These are phyloP conservation scores for Paedocypris micromegethes DNA, from an alignment of 2,797 vertebrate genomes.

Conservation along the genomic window DNA sequence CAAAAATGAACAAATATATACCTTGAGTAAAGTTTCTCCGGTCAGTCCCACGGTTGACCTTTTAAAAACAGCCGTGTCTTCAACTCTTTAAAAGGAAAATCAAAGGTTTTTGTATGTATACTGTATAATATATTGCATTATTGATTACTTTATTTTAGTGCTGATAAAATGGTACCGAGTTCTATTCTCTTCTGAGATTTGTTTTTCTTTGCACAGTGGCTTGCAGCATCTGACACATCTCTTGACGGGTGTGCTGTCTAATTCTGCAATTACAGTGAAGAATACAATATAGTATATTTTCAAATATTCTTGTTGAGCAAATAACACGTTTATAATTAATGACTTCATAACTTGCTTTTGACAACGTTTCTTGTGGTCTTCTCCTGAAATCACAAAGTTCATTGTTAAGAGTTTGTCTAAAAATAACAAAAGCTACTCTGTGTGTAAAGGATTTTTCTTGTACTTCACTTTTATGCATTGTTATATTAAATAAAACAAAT, in stretches of 20 bases:
- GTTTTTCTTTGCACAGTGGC: slow-evolving; percentile 56
- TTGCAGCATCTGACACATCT: slow-evolving; percentile 55
- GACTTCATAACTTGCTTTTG: slow-evolving; percentile 45
- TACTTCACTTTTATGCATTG: too few relatives aligned
- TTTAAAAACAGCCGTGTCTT: slow-evolving; percentile 45
- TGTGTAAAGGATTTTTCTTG: too few relatives aligned
- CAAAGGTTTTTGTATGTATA: too few relatives aligned
- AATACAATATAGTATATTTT: neutral
- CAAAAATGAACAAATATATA: slow-evolving; percentile 12
- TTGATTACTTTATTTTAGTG: neutral
- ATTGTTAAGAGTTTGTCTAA: neutral
- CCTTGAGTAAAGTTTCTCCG: slow-evolving; percentile 21
- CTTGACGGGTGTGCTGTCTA: slow-evolving; percentile 42
- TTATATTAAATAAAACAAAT: too few relatives aligned
- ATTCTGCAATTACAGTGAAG: slow-evolving; percentile 49
- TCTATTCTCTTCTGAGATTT: slow-evolving; percentile 45
- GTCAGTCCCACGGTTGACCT: slow-evolving; percentile 4
- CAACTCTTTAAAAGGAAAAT: slow-evolving; percentile 46
- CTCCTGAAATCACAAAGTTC: slow-evolving; percentile 49
- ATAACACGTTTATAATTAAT: neutral
- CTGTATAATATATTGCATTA: too few relatives aligned
- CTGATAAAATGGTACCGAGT: slow-evolving; percentile 49
- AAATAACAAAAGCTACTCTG: neutral
- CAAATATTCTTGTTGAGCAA: neutral
- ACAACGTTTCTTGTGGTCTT: slow-evolving; percentile 40